Evolutionary conservation across 2,113 vertebrate species (phyloP), one percentile per base, ranked within the genome.

Genomic region (Malurus alboscapulatus): DNA sequence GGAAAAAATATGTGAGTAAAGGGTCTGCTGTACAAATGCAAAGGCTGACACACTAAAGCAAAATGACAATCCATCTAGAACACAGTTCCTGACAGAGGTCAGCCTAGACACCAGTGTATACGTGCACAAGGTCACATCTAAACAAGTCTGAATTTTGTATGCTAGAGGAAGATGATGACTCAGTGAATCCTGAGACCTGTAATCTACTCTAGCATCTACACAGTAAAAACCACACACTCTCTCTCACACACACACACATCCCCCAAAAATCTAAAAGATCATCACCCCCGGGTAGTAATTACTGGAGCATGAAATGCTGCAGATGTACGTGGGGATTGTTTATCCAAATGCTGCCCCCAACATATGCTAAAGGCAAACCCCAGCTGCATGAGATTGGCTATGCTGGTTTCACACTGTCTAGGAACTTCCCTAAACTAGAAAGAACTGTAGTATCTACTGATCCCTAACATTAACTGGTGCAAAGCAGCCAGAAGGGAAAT

Each of bases 261-360:
- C 47, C 11, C 21, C 47, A 48, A 18, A 54, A 29, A 25, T 54
- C 66, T 80, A 87, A 32, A 92, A 77, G n/a, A 93, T 74, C 36
- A 78, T 45, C 53, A 86, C 68, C 30, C 15, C 36, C 0, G 8
- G 88, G 65, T 17, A 78, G 55, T 16, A 93, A 87, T 95, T 93
- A 96, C 89, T 96, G 84, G 91, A 92, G 95, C 92, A 87, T 58
- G 67, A 94, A 91, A 95, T 89, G 74, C 53, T 82, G 58, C 77
- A 83, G 77, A 94, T 77, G 62, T 78, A 75, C 62, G 58, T 50
- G 47, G 50, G 69, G 44, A 92, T 45, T 93, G 81, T 95, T 92
- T 85, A 92, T 79, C 74, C 54, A 82, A 82, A 65, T 78, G 38
- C 53, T 76, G 54, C 51, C 54, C 68, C 34, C 34, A 95, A 69